Percentiles rank a stretch among this genome's conserved stretches.
Conservation (phyloP, 2,888 invertebrate genomes). For the Epirrita christyi region DNA sequence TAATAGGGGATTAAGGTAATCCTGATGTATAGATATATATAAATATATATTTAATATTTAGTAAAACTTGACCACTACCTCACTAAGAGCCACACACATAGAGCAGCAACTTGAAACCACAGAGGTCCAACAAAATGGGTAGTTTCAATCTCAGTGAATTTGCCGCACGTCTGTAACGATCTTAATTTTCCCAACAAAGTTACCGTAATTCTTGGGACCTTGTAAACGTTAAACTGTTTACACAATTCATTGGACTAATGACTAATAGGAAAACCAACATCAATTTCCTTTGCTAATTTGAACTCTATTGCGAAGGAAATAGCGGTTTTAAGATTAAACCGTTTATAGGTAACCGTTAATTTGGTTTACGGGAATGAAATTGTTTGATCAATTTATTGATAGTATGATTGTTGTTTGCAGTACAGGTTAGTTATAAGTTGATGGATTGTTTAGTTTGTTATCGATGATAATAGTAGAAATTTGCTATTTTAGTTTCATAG, state of each 20-base stretch:
- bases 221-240: constrained; percentile 40
- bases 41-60: background rate
- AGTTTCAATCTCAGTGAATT: constrained; percentile 25
- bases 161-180: constrained; percentile 29
- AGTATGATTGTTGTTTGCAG: constrained; percentile 29
- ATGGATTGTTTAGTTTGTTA: constrained; percentile 18
- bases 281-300: constrained; percentile 2
- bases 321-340: constrained; percentile 15
- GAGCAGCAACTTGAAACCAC: constrained; percentile 1
- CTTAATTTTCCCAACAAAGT: constrained; percentile 29
- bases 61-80: background rate
- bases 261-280: constrained; percentile 26
- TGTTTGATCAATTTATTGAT: constrained; percentile 41
- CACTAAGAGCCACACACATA: background rate
- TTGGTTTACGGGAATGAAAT: constrained; percentile 34
- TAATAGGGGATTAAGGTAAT: too few species aligned
- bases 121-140: background rate
- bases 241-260: constrained; percentile 37
- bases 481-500: background rate
- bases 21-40: too few species aligned
- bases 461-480: constrained; percentile 7
- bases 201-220: constrained; percentile 32
- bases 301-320: constrained; percentile 12
- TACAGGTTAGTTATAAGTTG: constrained; percentile 23
- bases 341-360: constrained; percentile 30